A percentile compares a stretch with the other conserved stretches of the same genome.
Evolutionary conservation across 2,888 invertebrate genomes (phyloP).

Genomic region (Lomographa bimaculata): DNA sequence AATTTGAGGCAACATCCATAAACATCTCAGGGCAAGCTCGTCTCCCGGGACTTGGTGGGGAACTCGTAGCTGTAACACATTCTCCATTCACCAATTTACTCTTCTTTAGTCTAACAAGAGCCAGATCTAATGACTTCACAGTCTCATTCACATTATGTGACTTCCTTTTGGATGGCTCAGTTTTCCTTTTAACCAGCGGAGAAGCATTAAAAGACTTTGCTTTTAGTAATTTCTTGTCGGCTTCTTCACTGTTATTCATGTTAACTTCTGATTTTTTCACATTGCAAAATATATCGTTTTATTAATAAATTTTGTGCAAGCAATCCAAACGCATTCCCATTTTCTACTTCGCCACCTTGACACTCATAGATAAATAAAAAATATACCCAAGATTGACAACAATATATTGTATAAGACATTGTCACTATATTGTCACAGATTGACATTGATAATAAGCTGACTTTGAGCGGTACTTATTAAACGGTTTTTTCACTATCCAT

Average conservation of each 20-base stretch:
- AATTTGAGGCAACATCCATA: conserved; percentile 46
- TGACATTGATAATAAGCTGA: too few relatives aligned
- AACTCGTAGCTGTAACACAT: conserved; percentile 31
- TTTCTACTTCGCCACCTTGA: conserved; percentile 1
- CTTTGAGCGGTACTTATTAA: too few relatives aligned
- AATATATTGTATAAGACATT: too few relatives aligned
- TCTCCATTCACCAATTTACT: conserved; percentile 59
- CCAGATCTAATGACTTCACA: conserved; percentile 59
- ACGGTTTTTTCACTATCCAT: too few relatives aligned
- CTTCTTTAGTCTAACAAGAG: conserved; percentile 60
- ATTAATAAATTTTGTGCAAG: conserved; percentile 33
- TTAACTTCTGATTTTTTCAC: conserved; percentile 28
- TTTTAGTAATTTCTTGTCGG: conserved; percentile 55
- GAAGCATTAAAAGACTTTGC: conserved; percentile 51
- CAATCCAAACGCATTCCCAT: conserved; percentile 15
- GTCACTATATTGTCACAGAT: too few relatives aligned
- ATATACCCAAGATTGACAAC: too few relatives aligned
- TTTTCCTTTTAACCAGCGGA: conserved; percentile 40
- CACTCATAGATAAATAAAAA: too few relatives aligned
- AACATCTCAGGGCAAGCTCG: conserved; percentile 46
- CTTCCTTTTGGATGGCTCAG: conserved; percentile 56
- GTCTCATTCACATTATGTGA: conserved; percentile 61
- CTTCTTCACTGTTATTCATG: conserved; percentile 58
- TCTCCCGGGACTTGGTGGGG: conserved; percentile 30
- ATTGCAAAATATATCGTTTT: conserved; percentile 23